Conservation (phyloP, 2,797 vertebrate genomes). For the Tinamus major region DNA sequence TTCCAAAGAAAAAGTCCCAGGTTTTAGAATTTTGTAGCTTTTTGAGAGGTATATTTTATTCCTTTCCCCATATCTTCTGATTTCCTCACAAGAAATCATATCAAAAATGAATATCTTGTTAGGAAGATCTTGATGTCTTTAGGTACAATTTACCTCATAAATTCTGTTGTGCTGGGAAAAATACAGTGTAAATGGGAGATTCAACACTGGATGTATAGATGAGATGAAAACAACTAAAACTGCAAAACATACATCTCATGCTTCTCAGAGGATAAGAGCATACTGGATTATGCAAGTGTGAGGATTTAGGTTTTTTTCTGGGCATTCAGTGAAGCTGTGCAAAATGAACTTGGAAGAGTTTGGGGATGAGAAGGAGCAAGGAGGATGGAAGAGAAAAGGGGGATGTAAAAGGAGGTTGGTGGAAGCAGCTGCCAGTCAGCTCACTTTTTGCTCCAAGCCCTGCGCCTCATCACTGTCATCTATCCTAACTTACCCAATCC, state of each 20-base stretch:
- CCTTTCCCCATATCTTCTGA: not conserved
- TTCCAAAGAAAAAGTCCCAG: not conserved
- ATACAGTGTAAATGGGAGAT: not conserved
- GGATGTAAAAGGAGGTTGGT: too few species aligned
- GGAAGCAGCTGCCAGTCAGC: too few species aligned
- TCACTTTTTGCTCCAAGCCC: too few species aligned
- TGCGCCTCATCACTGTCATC: too few species aligned
- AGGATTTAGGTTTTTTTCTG: too few species aligned
- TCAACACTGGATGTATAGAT: not conserved
- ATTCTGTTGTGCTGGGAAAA: not conserved
- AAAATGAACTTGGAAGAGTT: too few species aligned
- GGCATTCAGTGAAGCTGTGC: too few species aligned
- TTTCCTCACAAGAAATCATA: not conserved
- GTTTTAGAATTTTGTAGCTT: not conserved
- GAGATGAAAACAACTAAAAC: not conserved
- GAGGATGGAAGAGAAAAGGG: too few species aligned
- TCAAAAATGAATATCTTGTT: not conserved
- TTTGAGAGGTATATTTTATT: not conserved
- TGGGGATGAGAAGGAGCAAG: too few species aligned
- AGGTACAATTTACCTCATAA: not conserved
- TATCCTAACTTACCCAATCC: too few species aligned
- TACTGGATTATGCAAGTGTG: not conserved
- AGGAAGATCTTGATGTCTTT: not conserved
- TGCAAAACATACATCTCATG: accelerated
- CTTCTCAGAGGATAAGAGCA: not conserved